These are phyloP conservation scores for Panulirus ornatus DNA, from an alignment of 1,140 invertebrate species.

Conservation along the genomic window DNA sequence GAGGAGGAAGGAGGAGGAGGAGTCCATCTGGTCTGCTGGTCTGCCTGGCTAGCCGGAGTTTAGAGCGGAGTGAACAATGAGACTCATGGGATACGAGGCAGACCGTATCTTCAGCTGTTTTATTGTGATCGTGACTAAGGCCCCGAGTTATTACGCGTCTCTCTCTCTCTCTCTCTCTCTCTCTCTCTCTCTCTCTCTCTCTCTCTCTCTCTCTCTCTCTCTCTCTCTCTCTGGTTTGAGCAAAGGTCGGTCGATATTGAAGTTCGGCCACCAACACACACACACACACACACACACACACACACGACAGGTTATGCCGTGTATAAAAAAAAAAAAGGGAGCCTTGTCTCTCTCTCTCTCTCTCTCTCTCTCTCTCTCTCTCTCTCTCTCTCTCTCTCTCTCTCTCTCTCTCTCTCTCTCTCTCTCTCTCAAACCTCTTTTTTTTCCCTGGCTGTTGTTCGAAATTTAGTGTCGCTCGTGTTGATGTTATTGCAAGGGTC, in stretches of 20 bases:
- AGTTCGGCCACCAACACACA: no score
- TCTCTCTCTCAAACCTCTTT: background rate
- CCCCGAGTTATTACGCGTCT: slow-evolving; percentile 28
- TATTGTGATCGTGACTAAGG: slow-evolving; percentile 46
- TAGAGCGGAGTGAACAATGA: slow-evolving; percentile 19
- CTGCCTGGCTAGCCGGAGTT: background rate
- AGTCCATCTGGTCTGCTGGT: slow-evolving; percentile 3
- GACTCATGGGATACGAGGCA: slow-evolving; percentile 42
- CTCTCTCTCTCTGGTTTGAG: background rate
- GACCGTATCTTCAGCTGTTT: slow-evolving; percentile 55
- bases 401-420: background rate
- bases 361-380: background rate
- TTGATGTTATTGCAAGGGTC: no score
- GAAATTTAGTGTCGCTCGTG: no score
- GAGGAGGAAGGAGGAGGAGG: no score
- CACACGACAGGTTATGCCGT: no score
- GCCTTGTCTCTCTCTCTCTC: no score
- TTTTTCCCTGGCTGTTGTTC: background rate
- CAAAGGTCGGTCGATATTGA: no score
- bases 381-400: slow-evolving; percentile 20
- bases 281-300: no score
- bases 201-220: background rate
- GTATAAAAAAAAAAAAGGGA: background rate
- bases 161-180: background rate
- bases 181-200: no score